A percentile compares a stretch with the other conserved stretches of the same genome.
phyloP scores from a whole-genome alignment of 2,797 vertebrate genomes.

The Molossus alvarezi region DNA sequence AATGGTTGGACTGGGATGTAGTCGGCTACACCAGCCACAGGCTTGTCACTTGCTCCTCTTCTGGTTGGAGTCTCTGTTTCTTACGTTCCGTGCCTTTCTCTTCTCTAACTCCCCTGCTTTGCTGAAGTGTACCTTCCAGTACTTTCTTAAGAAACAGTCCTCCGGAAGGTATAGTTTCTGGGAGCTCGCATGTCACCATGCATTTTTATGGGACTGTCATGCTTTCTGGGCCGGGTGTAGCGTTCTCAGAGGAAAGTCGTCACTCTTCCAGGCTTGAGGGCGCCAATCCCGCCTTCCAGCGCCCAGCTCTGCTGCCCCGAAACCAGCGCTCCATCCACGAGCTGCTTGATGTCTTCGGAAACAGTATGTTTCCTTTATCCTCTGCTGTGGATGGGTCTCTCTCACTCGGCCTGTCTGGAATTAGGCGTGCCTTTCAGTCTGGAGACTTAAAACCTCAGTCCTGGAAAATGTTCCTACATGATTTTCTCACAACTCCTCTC shows the following conservation, averaged over 20 bases:
- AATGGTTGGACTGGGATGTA: not conserved
- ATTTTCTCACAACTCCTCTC: not conserved
- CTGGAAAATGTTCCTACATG: not conserved
- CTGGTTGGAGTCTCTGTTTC: not conserved
- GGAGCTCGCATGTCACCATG: not conserved
- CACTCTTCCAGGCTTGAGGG: not conserved
- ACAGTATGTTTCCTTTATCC: not conserved
- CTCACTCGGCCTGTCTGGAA: not conserved
- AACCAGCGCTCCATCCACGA: not conserved
- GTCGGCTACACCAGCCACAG: not conserved
- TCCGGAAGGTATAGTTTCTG: not conserved
- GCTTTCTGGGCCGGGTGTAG: not conserved
- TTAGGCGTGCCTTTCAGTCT: not conserved
- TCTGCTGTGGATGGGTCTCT: not conserved
- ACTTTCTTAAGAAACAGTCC: not conserved
- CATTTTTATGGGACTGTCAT: not conserved
- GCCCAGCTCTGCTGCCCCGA: not conserved
- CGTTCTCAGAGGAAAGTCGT: not conserved
- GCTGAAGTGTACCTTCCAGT: not conserved
- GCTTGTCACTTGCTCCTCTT: not conserved
- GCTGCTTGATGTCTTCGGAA: not conserved
- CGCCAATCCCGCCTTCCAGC: not conserved
- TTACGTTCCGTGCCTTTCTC: not conserved
- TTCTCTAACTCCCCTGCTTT: not conserved
- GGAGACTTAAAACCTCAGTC: not conserved